Base-by-base conservation (phyloP, 2,888 invertebrate species). In the Heliconius sara region DNA sequence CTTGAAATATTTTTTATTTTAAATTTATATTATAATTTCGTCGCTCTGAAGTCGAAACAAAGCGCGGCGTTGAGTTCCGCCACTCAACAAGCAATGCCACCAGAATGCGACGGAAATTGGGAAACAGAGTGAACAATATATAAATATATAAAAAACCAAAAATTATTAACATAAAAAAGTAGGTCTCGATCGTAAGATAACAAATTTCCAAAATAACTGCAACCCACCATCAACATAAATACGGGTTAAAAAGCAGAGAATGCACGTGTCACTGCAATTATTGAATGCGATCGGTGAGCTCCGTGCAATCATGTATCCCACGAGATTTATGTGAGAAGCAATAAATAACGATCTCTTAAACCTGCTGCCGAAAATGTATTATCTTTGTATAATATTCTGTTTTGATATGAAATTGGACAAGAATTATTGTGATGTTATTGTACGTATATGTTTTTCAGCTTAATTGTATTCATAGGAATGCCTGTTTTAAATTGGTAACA, bases 251-350 rank as follows among this genome's bases (percentile, higher is more conserved):
- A 67, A 73, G 47, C 47, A 72, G 52, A 72, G 65, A 73, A 60
- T 73, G 70, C 16, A 39, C 65, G 77, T 79, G 79, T 77, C 81
- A 71, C 77, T 81, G 68, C 34, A 73, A 73, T 79, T 79, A 77
- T 73, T 80, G 57, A 60, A 77, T 60, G 60, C 71, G 47, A 60
- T 65, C 52, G 76, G 57, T 63, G 39, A 60, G 65, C 60, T 27
- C 27, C 75, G 13, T 39, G 43, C 57, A 78, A 82, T 82, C 78
- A 78, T 34, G 71, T 47, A 57, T 60, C 73, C 73, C 25, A 73
- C 76, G 60, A 82, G 77, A 82, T 80, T 81, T 79, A 80, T 81
- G 81, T 80, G 82, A 78, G 81, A 83, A 81, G 72, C 80, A 67
- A 81, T 83, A 83, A 83, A 81, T 81, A 72, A 77, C 25, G 71